These are phyloP conservation scores for Radopholus similis DNA, from an alignment of 1,140 invertebrate species.

Conservation along the genomic window DNA sequence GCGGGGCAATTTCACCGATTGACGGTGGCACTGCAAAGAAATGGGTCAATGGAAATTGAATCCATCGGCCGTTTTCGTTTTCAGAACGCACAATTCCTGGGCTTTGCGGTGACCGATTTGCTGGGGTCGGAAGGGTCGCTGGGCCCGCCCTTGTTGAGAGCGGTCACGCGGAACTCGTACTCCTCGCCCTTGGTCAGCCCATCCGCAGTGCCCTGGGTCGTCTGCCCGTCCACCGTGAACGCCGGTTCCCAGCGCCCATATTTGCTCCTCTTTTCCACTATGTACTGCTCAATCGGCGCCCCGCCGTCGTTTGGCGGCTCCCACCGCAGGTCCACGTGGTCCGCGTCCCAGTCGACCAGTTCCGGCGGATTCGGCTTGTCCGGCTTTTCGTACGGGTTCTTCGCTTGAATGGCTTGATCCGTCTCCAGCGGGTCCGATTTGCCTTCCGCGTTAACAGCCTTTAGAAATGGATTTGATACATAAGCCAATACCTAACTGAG, in stretches of 20 bases:
- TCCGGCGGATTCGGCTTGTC: conserved; percentile 84
- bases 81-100: conserved; percentile 76
- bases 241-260: conserved; percentile 89
- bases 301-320: conserved; percentile 80
- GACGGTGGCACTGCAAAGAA: conserved; percentile 69
- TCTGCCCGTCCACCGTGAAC: conserved; percentile 74
- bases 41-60: background rate
- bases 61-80: conserved; percentile 60
- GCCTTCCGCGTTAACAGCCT: conserved; percentile 88
- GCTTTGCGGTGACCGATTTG: conserved; percentile 77
- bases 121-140: conserved; percentile 74
- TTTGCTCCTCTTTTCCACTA: conserved; percentile 92
- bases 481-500: background rate
- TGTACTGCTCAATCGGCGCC: conserved; percentile 86
- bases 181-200: conserved; percentile 83
- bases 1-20: conserved; percentile 82
- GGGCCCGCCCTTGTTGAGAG: conserved; percentile 84
- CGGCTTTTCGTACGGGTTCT: conserved; percentile 81
- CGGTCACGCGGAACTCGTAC: conserved; percentile 83
- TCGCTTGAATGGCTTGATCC: conserved; percentile 79
- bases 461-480: conserved; percentile 65
- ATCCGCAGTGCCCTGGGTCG: conserved; percentile 74
- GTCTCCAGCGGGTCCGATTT: conserved; percentile 89
- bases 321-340: conserved; percentile 87
- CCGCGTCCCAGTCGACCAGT: conserved; percentile 79